phyloP scores from a whole-genome alignment of 2,888 invertebrate genomes.

The Myopa testacea region DNA sequence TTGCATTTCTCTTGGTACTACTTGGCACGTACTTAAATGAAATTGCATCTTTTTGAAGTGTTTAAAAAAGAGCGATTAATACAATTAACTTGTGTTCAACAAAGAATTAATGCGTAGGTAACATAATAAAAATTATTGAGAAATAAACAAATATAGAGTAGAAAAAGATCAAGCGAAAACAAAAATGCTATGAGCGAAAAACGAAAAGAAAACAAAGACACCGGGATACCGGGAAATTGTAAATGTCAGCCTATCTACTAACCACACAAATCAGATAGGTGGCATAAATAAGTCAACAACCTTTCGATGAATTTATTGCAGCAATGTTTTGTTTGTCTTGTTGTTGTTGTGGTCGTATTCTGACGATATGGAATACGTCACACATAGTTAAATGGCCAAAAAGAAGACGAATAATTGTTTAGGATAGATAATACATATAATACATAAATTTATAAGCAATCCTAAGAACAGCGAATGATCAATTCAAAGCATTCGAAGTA shows the following conservation, averaged over 20 bases:
- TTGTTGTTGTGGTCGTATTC: not conserved
- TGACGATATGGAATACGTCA: not conserved
- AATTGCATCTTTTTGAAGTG: not conserved
- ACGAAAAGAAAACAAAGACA: not conserved
- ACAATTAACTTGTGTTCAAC: constrained; percentile 6
- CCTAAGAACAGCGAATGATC: too few relatives aligned
- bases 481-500: too few relatives aligned
- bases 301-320: not conserved
- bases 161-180: not conserved
- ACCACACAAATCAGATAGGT: not conserved
- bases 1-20: not conserved
- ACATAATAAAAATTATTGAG: not conserved
- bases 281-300: constrained; percentile 19
- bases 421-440: not conserved
- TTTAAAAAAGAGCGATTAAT: constrained; percentile 7
- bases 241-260: not conserved
- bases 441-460: too few relatives aligned
- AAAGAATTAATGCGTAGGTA: not conserved
- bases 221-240: not conserved
- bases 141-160: not conserved
- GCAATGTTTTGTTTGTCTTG: not conserved
- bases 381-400: not conserved
- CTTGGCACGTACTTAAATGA: not conserved
- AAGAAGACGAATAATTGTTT: not conserved
- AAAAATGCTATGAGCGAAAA: not conserved